phyloP scores from a whole-genome alignment of 37 sponge, comb jelly and placozoan genomes.

The Ianthella basta region DNA sequence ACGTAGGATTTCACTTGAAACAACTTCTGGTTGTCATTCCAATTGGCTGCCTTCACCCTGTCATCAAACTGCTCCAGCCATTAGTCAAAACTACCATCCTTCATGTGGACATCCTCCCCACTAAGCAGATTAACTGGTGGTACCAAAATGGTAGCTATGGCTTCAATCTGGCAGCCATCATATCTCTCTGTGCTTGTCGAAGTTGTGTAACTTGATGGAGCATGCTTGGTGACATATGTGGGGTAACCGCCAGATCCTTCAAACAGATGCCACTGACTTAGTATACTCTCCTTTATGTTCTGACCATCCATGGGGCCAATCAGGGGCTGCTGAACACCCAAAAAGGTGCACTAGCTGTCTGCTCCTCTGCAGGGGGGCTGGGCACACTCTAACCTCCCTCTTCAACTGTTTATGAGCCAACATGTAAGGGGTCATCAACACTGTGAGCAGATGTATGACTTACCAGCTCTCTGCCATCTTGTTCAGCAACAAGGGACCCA shows the following conservation, averaged over 20 bases:
- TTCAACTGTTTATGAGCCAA: background rate
- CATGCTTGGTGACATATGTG: background rate
- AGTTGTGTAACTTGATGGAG: background rate
- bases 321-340: too few species aligned
- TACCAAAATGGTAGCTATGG: background rate
- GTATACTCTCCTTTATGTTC: too few species aligned
- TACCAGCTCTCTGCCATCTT: background rate
- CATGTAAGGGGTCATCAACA: background rate
- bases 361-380: too few species aligned
- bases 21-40: conserved; percentile 8
- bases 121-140: background rate
- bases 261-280: too few species aligned
- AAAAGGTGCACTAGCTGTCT: too few species aligned
- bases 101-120: background rate
- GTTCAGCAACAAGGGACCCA: background rate
- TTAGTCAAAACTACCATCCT: conserved; percentile 8
- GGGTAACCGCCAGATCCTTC: too few species aligned
- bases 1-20: conserved; percentile 10
- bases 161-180: conserved; percentile 24
- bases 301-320: too few species aligned
- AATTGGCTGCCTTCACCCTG: conserved; percentile 1
- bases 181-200: conserved; percentile 8
- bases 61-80: conserved; percentile 8
- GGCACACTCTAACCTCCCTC: too few species aligned
- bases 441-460: background rate